Evolutionary conservation across 2,888 invertebrate genomes (phyloP).

Genomic region (Ormia ochracea): DNA sequence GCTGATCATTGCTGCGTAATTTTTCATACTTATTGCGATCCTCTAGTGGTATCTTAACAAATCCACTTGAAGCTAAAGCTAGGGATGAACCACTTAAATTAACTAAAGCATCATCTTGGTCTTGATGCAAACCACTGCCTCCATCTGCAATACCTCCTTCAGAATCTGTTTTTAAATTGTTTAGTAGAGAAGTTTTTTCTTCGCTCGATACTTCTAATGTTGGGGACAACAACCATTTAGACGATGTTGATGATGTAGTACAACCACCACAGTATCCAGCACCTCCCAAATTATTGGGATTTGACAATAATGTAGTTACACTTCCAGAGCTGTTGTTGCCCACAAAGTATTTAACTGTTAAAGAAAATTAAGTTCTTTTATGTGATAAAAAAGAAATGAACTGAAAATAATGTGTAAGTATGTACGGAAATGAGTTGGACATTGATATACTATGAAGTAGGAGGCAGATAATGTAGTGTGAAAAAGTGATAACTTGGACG

Average conservation of each 20-base stretch:
- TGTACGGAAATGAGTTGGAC: constrained; percentile 52
- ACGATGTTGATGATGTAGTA: constrained; percentile 71
- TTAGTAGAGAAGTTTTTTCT: constrained; percentile 75
- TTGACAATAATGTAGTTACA: constrained; percentile 35
- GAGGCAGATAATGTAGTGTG: constrained; percentile 3
- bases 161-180: constrained; percentile 71
- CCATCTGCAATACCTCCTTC: constrained; percentile 67
- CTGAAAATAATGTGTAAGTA: constrained; percentile 63
- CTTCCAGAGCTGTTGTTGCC: constrained; percentile 45
- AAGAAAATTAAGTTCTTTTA: constrained; percentile 76
- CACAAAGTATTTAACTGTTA: constrained; percentile 66
- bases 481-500: constrained; percentile 10
- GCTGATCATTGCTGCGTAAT: constrained; percentile 81
- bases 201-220: constrained; percentile 75
- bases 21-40: constrained; percentile 88
- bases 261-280: constrained; percentile 59
- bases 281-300: constrained; percentile 40
- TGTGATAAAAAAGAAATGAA: constrained; percentile 75
- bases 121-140: constrained; percentile 24
- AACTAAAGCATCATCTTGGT: constrained; percentile 50
- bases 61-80: constrained; percentile 75
- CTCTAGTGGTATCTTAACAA: constrained; percentile 81
- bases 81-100: constrained; percentile 64
- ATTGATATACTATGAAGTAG: constrained; percentile 14
- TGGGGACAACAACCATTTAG: constrained; percentile 77